Percentiles rank a stretch among this genome's conserved stretches.
Conservation (phyloP, 2,888 invertebrate genomes). For the Diaperis boleti region DNA sequence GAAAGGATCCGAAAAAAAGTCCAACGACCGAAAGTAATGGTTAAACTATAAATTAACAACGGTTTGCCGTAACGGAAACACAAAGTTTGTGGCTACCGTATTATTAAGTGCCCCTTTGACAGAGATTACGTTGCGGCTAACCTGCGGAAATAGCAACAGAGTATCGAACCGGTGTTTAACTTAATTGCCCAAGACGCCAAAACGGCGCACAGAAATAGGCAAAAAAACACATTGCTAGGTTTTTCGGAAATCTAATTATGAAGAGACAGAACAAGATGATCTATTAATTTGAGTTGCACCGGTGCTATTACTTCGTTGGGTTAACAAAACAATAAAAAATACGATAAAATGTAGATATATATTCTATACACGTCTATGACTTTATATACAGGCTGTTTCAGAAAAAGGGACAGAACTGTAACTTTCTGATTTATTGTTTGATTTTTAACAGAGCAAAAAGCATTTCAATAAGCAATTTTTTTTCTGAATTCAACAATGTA, state of each 20-base stretch:
- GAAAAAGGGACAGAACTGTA: too few species aligned
- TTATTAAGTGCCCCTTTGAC: slow-evolving; percentile 39
- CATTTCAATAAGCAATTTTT: too few species aligned
- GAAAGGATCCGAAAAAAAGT: not conserved
- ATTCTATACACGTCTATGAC: too few species aligned
- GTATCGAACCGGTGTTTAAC: slow-evolving; percentile 46
- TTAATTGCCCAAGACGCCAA: slow-evolving; percentile 34
- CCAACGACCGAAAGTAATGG: slow-evolving; percentile 7
- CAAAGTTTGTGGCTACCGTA: slow-evolving; percentile 41
- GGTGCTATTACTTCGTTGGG: too few species aligned
- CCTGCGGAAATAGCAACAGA: slow-evolving; percentile 46
- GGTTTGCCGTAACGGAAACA: slow-evolving; percentile 41
- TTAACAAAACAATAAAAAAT: too few species aligned
- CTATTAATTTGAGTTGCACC: too few species aligned
- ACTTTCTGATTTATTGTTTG: too few species aligned
- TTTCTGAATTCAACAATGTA: too few species aligned
- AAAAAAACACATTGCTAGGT: not conserved
- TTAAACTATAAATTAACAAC: slow-evolving; percentile 38
- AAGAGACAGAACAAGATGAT: too few species aligned
- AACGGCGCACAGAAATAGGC: slow-evolving; percentile 4
- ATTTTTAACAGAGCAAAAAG: too few species aligned
- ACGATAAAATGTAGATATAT: too few species aligned
- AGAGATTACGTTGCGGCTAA: slow-evolving; percentile 31
- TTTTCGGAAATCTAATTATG: not conserved
- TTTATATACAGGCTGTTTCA: too few species aligned